Percentiles rank a stretch among this genome's conserved stretches.
phyloP scores from a whole-genome alignment of 2,888 invertebrate species.

The Steinernema hermaphroditum region DNA sequence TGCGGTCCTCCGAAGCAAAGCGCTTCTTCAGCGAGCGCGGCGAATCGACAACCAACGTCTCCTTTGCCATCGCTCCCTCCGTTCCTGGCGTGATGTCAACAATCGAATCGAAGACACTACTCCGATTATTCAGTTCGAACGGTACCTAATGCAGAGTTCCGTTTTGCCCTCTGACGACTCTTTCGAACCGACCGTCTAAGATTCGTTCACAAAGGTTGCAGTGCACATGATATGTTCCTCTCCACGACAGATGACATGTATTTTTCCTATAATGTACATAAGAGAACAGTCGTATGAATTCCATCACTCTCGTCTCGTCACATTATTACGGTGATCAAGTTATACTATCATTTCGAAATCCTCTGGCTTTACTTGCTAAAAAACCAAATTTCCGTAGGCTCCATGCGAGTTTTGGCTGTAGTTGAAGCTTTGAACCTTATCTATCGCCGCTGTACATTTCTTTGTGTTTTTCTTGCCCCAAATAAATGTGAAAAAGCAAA shows the following conservation, averaged over 20 bases:
- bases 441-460: neutral
- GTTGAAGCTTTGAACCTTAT: neutral
- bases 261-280: neutral
- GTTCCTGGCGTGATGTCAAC: slow-evolving; percentile 54
- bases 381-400: neutral
- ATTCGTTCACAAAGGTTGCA: neutral
- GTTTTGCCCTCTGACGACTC: slow-evolving; percentile 21
- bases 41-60: slow-evolving; percentile 55
- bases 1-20: slow-evolving; percentile 48
- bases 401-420: neutral
- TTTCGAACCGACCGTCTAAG: neutral
- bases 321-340: neutral
- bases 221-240: neutral
- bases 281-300: neutral
- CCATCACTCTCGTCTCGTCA: neutral
- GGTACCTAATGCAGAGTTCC: slow-evolving; percentile 39
- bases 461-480: neutral
- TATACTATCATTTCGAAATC: neutral
- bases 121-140: slow-evolving; percentile 55
- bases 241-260: neutral
- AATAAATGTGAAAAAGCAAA: neutral
- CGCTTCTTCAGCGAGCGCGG: slow-evolving; percentile 43
- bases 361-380: slow-evolving; percentile 20
- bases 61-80: slow-evolving; percentile 52
- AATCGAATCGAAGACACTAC: slow-evolving; percentile 47